phyloP scores from a whole-genome alignment of 2,797 vertebrate species.

The Florisuga fusca region DNA sequence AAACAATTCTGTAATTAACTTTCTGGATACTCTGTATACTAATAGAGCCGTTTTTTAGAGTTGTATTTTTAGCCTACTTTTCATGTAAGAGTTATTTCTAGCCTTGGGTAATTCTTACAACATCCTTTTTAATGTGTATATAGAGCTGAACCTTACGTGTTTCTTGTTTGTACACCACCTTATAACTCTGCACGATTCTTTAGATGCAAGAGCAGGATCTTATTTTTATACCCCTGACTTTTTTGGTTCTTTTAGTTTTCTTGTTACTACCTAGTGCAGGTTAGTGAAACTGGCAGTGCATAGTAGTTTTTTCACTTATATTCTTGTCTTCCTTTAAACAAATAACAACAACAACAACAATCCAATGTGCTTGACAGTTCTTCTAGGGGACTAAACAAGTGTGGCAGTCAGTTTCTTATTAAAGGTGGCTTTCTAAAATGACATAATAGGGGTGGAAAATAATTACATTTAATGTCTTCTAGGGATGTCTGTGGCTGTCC shows the following conservation, averaged over 20 bases:
- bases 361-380: constrained; percentile 6
- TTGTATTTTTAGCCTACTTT: constrained; percentile 22
- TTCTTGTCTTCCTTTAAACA: constrained; percentile 43
- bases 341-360: background rate
- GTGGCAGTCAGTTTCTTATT: constrained; percentile 24
- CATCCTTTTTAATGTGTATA: constrained; percentile 32
- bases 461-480: constrained; percentile 13
- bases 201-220: constrained; percentile 27
- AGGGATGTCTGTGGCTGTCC: background rate
- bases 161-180: constrained; percentile 44
- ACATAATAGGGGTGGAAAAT: background rate
- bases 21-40: constrained; percentile 10
- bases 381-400: background rate
- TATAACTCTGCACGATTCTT: constrained; percentile 35
- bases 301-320: constrained; percentile 41
- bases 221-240: constrained; percentile 34
- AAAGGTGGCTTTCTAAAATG: constrained; percentile 46
- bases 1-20: constrained; percentile 27
- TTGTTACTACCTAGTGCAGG: background rate
- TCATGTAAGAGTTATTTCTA: background rate
- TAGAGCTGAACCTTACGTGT: constrained; percentile 18
- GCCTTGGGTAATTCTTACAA: constrained; percentile 8
- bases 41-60: background rate
- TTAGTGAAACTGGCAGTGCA: constrained; percentile 37
- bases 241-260: constrained; percentile 59